A percentile compares a stretch with the other conserved stretches of the same genome.
Conservation (phyloP, 2,113 vertebrate species). For the Noctilio leporinus region DNA sequence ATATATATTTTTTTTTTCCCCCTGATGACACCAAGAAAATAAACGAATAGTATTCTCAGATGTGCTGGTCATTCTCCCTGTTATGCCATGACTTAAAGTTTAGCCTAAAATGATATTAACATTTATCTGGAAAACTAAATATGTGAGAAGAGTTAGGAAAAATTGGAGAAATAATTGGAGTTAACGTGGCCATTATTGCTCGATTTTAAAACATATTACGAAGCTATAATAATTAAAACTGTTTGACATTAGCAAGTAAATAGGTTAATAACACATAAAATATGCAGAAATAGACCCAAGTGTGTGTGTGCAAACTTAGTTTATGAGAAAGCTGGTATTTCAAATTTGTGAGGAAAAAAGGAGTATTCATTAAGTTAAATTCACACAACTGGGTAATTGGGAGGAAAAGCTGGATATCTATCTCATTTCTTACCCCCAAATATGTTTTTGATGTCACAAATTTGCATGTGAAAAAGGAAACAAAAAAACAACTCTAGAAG, state of each 20-base stretch:
- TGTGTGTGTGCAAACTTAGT: background rate
- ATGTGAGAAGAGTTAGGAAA: background rate
- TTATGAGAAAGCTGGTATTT: slow-evolving; percentile 39
- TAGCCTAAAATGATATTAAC: background rate
- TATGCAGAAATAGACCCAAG: background rate
- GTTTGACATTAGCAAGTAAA: background rate
- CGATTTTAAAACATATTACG: slow-evolving; percentile 4
- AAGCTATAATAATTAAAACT: slow-evolving; percentile 32
- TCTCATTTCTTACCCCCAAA: background rate
- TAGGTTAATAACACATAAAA: background rate
- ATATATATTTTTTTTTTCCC: no score
- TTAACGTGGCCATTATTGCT: background rate
- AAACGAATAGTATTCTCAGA: background rate
- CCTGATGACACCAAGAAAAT: background rate
- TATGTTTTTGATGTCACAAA: background rate
- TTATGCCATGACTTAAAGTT: background rate
- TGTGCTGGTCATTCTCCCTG: background rate
- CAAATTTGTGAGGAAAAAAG: background rate
- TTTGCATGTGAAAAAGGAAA: background rate
- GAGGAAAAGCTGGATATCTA: background rate
- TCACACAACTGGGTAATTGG: background rate
- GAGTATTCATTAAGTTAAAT: background rate
- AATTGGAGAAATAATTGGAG: background rate
- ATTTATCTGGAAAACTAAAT: slow-evolving; percentile 28
- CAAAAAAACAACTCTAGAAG: background rate